Conservation (phyloP, 2,113 vertebrate species). For the Catharus fuscescens region DNA sequence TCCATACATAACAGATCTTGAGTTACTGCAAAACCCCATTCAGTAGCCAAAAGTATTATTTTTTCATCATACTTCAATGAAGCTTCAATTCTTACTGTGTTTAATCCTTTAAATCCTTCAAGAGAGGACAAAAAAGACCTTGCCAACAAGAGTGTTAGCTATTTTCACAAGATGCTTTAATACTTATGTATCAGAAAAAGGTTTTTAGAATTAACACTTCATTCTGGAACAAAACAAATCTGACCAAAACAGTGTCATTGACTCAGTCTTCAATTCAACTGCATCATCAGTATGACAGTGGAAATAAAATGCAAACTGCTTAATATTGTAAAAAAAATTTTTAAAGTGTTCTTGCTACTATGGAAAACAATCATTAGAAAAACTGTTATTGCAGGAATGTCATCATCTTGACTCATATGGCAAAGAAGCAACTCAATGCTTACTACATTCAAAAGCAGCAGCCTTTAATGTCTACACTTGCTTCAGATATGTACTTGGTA, state of each 20-base stretch:
- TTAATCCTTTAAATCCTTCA: background rate
- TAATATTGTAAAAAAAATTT: background rate
- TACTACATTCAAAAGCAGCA: background rate
- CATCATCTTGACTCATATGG: accelerated
- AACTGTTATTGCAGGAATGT: background rate
- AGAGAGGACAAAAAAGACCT: background rate
- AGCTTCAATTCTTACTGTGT: background rate
- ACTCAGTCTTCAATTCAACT: background rate
- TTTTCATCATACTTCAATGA: background rate
- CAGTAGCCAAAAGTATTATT: background rate
- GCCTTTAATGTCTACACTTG: background rate
- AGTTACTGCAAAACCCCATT: background rate
- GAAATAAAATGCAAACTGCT: background rate
- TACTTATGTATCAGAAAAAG: background rate
- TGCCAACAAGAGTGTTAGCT: background rate
- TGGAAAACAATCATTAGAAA: background rate
- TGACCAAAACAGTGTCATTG: background rate
- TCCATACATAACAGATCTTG: accelerated
- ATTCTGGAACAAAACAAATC: background rate
- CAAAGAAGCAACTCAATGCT: background rate
- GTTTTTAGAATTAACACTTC: background rate
- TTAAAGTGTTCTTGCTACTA: background rate
- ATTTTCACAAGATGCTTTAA: background rate
- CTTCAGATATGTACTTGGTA: background rate
- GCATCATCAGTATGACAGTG: background rate